phyloP scores from a whole-genome alignment of 2,888 invertebrate genomes.

The Pseudeuparius sepicola region DNA sequence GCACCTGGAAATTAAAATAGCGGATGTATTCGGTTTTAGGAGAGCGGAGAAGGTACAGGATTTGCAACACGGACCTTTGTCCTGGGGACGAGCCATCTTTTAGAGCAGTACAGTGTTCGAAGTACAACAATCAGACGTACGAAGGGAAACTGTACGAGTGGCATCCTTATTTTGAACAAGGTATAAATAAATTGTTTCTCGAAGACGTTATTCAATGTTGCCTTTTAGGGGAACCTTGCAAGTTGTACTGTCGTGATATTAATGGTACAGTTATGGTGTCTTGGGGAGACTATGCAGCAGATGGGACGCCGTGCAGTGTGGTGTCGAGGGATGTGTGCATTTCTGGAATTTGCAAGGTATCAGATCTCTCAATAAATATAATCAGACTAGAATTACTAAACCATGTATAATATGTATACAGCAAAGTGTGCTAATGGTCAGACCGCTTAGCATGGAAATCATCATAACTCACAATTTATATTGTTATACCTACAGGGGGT shows the following conservation, averaged over 20 bases:
- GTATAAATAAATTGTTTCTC: conserved; percentile 17
- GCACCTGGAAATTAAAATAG: too few relatives aligned
- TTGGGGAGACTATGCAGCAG: conserved; percentile 63
- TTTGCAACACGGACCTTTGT: conserved; percentile 73
- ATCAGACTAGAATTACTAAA: neutral
- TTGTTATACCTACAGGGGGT: too few relatives aligned
- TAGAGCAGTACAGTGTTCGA: conserved; percentile 66
- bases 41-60: conserved; percentile 61
- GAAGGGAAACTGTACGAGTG: conserved; percentile 60
- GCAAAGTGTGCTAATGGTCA: too few relatives aligned
- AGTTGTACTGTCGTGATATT: conserved; percentile 70
- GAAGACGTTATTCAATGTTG: neutral
- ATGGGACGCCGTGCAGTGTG: conserved; percentile 77
- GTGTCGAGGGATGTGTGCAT: conserved; percentile 81
- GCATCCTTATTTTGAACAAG: conserved; percentile 37
- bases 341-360: conserved; percentile 59
- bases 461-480: too few relatives aligned
- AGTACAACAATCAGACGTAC: conserved; percentile 57
- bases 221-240: conserved; percentile 63
- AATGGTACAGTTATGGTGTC: conserved; percentile 65
- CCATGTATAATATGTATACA: neutral
- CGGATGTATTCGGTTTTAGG: conserved; percentile 41
- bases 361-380: conserved; percentile 5
- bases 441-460: too few relatives aligned
- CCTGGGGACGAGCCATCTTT: conserved; percentile 60